Percentiles rank a stretch among this genome's conserved stretches.
phyloP scores from a whole-genome alignment of 2,113 vertebrate species.

The Hippopotamus amphibius region DNA sequence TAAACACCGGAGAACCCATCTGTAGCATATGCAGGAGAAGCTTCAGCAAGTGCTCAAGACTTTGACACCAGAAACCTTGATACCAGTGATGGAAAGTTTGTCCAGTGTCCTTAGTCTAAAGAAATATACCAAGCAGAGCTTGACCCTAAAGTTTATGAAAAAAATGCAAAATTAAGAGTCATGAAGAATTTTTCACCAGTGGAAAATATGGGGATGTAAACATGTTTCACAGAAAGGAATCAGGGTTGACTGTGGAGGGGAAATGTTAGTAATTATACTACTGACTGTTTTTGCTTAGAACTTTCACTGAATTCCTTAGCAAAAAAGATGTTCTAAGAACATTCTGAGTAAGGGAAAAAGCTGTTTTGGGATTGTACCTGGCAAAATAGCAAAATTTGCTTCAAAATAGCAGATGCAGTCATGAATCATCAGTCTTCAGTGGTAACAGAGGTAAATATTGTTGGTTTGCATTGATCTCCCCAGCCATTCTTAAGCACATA shows the following conservation, averaged over 20 bases:
- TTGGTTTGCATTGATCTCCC: neutral
- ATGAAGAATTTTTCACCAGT: conserved; percentile 12
- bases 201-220: conserved; percentile 19
- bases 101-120: neutral
- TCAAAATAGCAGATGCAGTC: neutral
- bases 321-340: neutral
- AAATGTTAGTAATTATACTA: neutral
- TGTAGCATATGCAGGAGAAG: conserved; percentile 60
- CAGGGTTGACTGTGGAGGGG: neutral
- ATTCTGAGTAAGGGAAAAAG: neutral
- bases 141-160: neutral
- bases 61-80: conserved; percentile 67
- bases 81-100: neutral
- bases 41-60: conserved; percentile 65
- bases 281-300: neutral
- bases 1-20: conserved; percentile 80
- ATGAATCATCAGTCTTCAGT: neutral
- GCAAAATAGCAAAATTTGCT: neutral
- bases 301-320: neutral
- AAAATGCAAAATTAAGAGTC: neutral
- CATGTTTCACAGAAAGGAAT: neutral
- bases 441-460: conserved; percentile 4
- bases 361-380: neutral
- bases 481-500: neutral
- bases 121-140: neutral